Evolutionary conservation across 2,888 invertebrate species (phyloP), one percentile per base, ranked within the genome.

Genomic region (Hymenopus coronatus): DNA sequence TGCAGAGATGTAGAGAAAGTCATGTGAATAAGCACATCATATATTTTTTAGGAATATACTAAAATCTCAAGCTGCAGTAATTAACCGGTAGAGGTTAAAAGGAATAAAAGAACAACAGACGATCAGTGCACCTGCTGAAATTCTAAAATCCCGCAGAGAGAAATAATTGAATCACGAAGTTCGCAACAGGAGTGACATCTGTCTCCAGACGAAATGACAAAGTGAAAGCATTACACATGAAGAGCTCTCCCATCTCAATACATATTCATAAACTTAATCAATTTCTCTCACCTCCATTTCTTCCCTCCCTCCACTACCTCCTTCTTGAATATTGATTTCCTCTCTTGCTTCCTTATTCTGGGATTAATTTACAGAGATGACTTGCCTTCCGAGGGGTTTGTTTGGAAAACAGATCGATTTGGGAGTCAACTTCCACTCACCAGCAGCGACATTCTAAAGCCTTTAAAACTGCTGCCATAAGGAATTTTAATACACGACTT

Each of bases 251-350:
- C 81, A 70, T 83, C 88, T 82, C 54, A 87, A 81, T 86, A 46
- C 84, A 90, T 89, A 90, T 90, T 89, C 90, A 90, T 87, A 82
- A 85, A 82, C 33, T 84, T 90, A 87, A 90, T 90, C 90, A 90
- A 89, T 90, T 90, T 89, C 87, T 70, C 81, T 40, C 83, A 82
- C 83, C 88, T 83, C 87, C 33, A 30, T 70, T 88, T 46, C 85
- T 82, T 81, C 84, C 46, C 82, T 12, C 40, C 85, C 85, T 82
- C 54, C 85, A 15, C 14, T 40, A n/a, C 12, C 40, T 28, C 83
- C 85, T n/a, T 85, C 85, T 82, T 40, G 81, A 84, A 85, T 85
- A 84, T 88, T 88, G 81, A 85, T 85, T 88, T 46, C 82, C 88
- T 46, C 85, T 70, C 54, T 70, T 70, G 54, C 15, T 20, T 20